Evolutionary conservation across 2,888 invertebrate genomes (phyloP).

Genomic region (Oasisia sp.): DNA sequence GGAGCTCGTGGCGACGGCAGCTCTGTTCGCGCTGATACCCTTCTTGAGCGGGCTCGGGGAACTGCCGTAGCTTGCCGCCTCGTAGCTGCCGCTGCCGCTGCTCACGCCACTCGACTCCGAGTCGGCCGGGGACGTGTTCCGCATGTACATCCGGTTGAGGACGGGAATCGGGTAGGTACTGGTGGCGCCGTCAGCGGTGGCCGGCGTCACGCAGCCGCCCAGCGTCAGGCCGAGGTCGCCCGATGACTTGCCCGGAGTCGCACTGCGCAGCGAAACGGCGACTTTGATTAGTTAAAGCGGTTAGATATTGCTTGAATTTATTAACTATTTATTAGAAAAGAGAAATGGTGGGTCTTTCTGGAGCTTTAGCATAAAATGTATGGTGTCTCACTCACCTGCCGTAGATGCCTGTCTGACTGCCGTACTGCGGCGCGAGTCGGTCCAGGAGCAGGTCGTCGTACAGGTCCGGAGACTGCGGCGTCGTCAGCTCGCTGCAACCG

Average conservation of each 20-base stretch:
- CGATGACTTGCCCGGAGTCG: neutral
- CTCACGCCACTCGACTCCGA: conserved; percentile 69
- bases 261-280: neutral
- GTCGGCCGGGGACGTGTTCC: conserved; percentile 39
- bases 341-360: neutral
- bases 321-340: too few relatives aligned
- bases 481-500: neutral
- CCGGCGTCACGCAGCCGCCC: conserved; percentile 21
- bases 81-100: conserved; percentile 47
- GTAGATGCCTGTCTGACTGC: neutral
- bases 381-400: neutral
- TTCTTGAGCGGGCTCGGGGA: neutral
- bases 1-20: conserved; percentile 31
- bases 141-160: conserved; percentile 19
- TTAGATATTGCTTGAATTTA: neutral
- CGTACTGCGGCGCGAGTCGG: neutral
- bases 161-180: neutral
- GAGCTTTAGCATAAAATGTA: too few relatives aligned
- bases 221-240: conserved; percentile 13
- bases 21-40: neutral
- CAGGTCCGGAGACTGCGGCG: neutral
- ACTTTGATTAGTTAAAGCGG: neutral
- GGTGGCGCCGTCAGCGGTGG: neutral
- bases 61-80: neutral
- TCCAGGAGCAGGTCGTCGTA: neutral